Evolutionary conservation across 2,888 invertebrate species (phyloP), one percentile per base, ranked within the genome.

Genomic region (Andricus curvator): DNA sequence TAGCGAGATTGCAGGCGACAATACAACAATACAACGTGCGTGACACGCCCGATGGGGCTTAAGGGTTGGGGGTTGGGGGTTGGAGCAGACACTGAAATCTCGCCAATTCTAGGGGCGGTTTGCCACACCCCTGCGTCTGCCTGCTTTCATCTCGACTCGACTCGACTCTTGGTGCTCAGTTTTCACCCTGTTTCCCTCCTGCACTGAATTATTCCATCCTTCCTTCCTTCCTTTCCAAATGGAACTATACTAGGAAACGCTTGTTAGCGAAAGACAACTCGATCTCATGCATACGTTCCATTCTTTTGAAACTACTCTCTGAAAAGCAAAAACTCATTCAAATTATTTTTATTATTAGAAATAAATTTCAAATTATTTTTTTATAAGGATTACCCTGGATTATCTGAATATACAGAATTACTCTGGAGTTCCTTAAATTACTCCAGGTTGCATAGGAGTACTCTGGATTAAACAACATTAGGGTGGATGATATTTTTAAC

Each of bases 1-100:
- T 92, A 92, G 92, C 90, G 92, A 90, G 91, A 92, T 92, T 92
- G 92, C 92, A 88, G 87, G 88, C 91, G 92, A 92, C 92, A 92
- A 92, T 91, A 90, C 90, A 88, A 92, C 91, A 92, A 92, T 92
- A 86, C 90, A 90, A 87, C 90, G 88, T 90, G 89, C 90, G 91
- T 91, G 92, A 92, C 92, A 92, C 92, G 91, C 91, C 92, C 91
- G 92, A 88, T 89, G 89, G 86, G 88, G 87, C 87, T 87, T 88
- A 85, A 29, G 48, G 51, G 51, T 56, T 56, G n/a, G 44, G 68
- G 85, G 85, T 82, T 85, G 84, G 83, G 86, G 85, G 86, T 82
- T 85, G 84, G 85, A 85, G 86, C 89, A 89, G 90, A 89, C 90
- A 90, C 89, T 89, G 88, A 91, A 91, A 92, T 92, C 92, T 92